These are phyloP conservation scores for Tympanuchus pallidicinctus DNA, from an alignment of 2,113 vertebrate species.

Conservation along the genomic window DNA sequence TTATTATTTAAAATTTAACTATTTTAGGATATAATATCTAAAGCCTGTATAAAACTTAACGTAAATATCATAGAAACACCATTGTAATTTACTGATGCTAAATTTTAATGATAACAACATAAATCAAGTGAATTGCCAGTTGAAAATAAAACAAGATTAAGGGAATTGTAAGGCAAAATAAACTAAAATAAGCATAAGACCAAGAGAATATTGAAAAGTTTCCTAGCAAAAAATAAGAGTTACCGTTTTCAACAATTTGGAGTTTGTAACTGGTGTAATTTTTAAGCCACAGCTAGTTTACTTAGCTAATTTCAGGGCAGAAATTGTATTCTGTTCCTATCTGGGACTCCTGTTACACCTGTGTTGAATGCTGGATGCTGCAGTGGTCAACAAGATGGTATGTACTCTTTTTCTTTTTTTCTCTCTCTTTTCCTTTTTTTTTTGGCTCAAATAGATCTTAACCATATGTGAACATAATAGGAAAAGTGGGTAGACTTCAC, in stretches of 20 bases:
- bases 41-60: background rate
- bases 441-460: background rate
- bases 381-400: background rate
- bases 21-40: background rate
- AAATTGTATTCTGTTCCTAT: background rate
- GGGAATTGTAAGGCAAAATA: background rate
- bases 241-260: background rate
- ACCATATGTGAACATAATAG: conserved; percentile 4
- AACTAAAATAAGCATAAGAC: background rate
- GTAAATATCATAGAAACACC: background rate
- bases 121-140: background rate
- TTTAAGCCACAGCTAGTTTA: background rate
- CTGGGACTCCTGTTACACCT: background rate
- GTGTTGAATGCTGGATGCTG: background rate
- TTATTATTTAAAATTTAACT: background rate
- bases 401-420: background rate
- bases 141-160: background rate
- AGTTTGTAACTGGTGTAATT: background rate
- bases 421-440: background rate
- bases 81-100: background rate
- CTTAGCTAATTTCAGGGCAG: background rate
- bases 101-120: background rate
- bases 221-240: background rate
- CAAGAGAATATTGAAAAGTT: background rate
- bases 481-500: background rate